phyloP scores from a whole-genome alignment of 2,888 invertebrate genomes.

The Sceliomorpha sp. region DNA sequence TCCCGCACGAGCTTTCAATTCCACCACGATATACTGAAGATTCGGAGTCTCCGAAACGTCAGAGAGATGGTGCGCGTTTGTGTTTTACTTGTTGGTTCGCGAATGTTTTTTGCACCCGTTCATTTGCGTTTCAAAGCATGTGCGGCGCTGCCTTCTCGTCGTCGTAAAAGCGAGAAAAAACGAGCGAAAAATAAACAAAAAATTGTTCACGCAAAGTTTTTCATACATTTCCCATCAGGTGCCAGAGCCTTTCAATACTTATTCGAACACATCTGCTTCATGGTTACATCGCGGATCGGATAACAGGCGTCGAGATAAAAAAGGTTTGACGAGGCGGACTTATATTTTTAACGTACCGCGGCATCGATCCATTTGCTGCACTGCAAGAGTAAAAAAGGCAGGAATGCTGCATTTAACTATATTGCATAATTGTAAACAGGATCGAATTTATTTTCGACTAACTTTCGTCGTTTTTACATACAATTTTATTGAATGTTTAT shows the following conservation, averaged over 20 bases:
- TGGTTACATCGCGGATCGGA: no score
- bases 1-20: slow-evolving; percentile 15
- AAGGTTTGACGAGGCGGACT: no score
- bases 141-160: slow-evolving; percentile 13
- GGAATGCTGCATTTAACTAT: no score
- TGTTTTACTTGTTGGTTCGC: slow-evolving; percentile 11
- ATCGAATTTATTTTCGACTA: no score
- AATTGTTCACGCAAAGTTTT: slow-evolving; percentile 29
- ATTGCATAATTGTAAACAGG: no score
- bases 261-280: slow-evolving; percentile 16
- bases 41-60: slow-evolving; percentile 21
- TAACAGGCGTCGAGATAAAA: no score
- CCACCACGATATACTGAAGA: slow-evolving; percentile 25
- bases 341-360: no score
- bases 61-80: neutral
- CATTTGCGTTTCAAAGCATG: slow-evolving; percentile 31
- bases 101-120: slow-evolving; percentile 21
- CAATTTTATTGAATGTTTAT: no score
- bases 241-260: slow-evolving; percentile 17
- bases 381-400: no score
- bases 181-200: slow-evolving; percentile 25
- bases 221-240: slow-evolving; percentile 20
- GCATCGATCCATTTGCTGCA: no score
- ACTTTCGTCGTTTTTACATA: no score
- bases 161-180: slow-evolving; percentile 21